Evolutionary conservation across 2,113 vertebrate species (phyloP), one percentile per base, ranked within the genome.

Genomic region (Microcebus lehilahytsara): DNA sequence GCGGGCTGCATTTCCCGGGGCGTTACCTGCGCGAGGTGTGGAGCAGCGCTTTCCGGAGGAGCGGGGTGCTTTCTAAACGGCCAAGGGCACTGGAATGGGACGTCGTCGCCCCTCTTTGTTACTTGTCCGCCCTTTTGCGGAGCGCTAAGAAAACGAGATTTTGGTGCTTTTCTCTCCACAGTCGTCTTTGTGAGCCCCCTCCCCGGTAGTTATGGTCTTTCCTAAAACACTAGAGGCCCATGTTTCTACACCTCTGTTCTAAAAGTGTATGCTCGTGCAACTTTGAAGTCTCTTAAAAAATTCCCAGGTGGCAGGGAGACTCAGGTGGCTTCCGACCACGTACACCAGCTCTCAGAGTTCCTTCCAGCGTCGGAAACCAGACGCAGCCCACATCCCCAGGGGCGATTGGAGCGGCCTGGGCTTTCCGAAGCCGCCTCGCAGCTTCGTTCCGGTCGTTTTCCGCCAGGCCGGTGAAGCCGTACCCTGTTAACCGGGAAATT

Each of bases 401-500:
- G 92, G 60, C 34, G 34, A 49, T 27, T 74, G 37, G 22, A 51
- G 62, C 74, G 80, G 12, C 34, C 40, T n/a, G 0, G n/a, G 3
- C 51, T 34, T 27, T 42, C 40, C 14, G 75, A 46, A 32, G 77
- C 49, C 25, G 46, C 69, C 74, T 49, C 25, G 49, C 42, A 46
- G 67, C 56, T 69, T 27, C n/a, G 3, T 12, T 53, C 46, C 64
- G 11, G 58, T 32, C 66, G 46, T 64, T 64, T 42, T 22, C 37
- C 12, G 9, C 32, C 25, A 0, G 78, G 53, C 91, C 30, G 12
- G 20, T 10, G 83, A 72, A 71, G 85, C 30, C 2, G 67, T n/a
- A 92, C 51, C 77, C 72, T n/a, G 58, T 20, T 9, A 11, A 66
- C 93, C 27, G 1, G 95, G 89, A 89, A 89, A 95, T 94, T 27